These are phyloP conservation scores for Ennomos erosarius DNA, from an alignment of 2,888 invertebrate species.

Conservation along the genomic window DNA sequence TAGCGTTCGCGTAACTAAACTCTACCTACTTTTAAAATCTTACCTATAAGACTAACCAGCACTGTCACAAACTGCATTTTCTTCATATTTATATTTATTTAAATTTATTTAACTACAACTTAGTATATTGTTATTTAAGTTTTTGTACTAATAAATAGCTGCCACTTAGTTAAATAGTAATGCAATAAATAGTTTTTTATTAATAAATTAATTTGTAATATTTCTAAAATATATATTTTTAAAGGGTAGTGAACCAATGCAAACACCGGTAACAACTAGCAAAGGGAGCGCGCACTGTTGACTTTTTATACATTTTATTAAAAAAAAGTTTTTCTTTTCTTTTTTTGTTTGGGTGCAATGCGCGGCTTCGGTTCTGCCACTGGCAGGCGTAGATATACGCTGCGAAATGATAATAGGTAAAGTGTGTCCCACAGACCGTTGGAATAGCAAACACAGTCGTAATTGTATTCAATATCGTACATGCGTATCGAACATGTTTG, in stretches of 20 bases:
- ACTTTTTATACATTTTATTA: conserved; percentile 67
- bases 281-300: conserved; percentile 37
- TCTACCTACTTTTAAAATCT: conserved; percentile 22
- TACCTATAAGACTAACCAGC: conserved; percentile 57
- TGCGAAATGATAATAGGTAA: conserved; percentile 53
- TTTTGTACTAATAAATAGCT: no score
- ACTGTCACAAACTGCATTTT: conserved; percentile 48
- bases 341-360: conserved; percentile 48
- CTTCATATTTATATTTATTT: conserved; percentile 48
- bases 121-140: not conserved
- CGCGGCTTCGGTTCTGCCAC: conserved; percentile 45
- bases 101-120: conserved; percentile 2
- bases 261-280: conserved; percentile 55
- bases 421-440: conserved; percentile 44
- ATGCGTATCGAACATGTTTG: conserved; percentile 9
- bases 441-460: conserved; percentile 21
- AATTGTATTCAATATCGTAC: conserved; percentile 1
- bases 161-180: no score
- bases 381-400: conserved; percentile 41
- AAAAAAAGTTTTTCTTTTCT: conserved; percentile 36
- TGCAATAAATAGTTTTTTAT: no score
- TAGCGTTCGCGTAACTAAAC: no score
- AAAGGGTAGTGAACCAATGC: conserved; percentile 48
- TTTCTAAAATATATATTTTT: conserved; percentile 29
- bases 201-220: conserved; percentile 25